Percentiles rank a stretch among this genome's conserved stretches.
Evolutionary conservation across 2,797 vertebrate species (phyloP).

Genomic region (Pseudocheirus occidentalis): DNA sequence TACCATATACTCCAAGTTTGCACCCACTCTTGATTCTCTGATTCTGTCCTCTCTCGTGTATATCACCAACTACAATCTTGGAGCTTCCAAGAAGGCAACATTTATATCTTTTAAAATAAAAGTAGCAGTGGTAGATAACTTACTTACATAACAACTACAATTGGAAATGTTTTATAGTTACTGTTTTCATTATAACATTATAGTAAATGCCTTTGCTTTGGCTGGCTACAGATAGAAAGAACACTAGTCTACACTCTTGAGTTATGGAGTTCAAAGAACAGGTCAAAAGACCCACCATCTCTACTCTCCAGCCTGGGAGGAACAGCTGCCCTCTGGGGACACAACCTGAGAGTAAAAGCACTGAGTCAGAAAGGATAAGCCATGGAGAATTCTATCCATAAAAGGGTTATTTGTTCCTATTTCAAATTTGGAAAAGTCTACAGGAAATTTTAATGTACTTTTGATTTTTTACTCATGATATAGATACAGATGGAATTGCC

Average conservation of each 20-base stretch:
- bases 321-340: neutral
- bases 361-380: neutral
- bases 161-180: neutral
- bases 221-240: neutral
- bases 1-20: neutral
- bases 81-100: neutral
- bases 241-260: neutral
- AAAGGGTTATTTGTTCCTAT: neutral
- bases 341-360: neutral
- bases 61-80: neutral
- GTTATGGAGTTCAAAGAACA: neutral
- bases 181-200: neutral
- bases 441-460: neutral
- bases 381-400: neutral
- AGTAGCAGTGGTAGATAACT: neutral
- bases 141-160: neutral
- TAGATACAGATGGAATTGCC: neutral
- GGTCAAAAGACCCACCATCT: neutral
- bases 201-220: neutral
- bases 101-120: neutral
- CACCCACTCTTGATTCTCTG: neutral
- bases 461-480: neutral
- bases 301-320: neutral
- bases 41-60: neutral
- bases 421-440: neutral